These are phyloP conservation scores for Pinna nobilis DNA, from an alignment of 1,140 invertebrate species.

Conservation along the genomic window DNA sequence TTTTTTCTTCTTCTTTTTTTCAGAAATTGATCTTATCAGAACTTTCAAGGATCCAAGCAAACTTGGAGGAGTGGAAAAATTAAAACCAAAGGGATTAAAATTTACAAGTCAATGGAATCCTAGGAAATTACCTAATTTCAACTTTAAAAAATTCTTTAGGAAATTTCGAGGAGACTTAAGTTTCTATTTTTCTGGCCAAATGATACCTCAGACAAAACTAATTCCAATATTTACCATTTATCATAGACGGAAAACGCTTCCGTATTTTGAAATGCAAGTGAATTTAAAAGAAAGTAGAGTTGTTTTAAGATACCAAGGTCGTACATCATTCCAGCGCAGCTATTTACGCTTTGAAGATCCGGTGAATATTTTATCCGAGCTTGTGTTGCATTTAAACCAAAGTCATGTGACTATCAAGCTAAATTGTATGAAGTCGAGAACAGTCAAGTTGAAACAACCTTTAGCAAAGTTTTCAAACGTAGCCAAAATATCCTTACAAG, in stretches of 20 bases:
- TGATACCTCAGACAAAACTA: not conserved
- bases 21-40: conserved; percentile 30
- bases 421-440: conserved; percentile 13
- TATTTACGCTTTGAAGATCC: conserved; percentile 24
- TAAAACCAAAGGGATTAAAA: conserved; percentile 30
- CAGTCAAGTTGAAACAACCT: conserved; percentile 30
- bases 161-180: conserved; percentile 32
- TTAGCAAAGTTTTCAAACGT: conserved; percentile 23
- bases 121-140: conserved; percentile 20
- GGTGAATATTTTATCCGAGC: conserved; percentile 2
- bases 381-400: conserved; percentile 32
- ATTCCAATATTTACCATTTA: conserved; percentile 41
- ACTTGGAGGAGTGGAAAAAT: conserved; percentile 17
- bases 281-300: conserved; percentile 34
- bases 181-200: conserved; percentile 40
- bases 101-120: conserved; percentile 35
- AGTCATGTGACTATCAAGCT: conserved; percentile 23
- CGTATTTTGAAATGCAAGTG: conserved; percentile 34
- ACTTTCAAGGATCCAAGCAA: not conserved
- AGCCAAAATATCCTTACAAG: conserved; percentile 30
- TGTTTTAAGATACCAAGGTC: conserved; percentile 40
- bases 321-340: conserved; percentile 44
- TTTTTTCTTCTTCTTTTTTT: conserved; percentile 7
- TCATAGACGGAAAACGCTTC: conserved; percentile 35
- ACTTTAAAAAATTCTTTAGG: conserved; percentile 30